Base-by-base conservation (phyloP, 2,888 invertebrate species). In the Phrixothrix hirtus region DNA sequence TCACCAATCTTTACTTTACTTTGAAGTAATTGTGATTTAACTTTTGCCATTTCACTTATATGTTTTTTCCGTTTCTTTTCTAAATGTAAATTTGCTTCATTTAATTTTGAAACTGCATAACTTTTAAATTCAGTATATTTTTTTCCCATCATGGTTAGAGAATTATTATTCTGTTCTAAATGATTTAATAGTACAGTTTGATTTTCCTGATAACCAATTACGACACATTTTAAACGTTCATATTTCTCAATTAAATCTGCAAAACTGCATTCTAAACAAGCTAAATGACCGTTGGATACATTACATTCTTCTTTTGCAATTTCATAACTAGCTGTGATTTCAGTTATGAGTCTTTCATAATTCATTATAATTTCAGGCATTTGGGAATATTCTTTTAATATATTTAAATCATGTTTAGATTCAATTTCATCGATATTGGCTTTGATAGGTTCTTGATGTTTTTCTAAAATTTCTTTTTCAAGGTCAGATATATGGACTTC, bases 181-280 rank as follows among this genome's bases (percentile, higher is more conserved):
- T 72, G 65, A 14, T 59, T 51, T 39, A 65, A 58, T 26, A 74
- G 55, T 1, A 63, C 37, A 1, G 61, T 58, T 44, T 75, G 70
- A 54, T 74, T 71, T 14, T 60, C 51, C 56, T 69, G 66, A 32
- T 69, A 68, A 1, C 66, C 68, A 21, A 59, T 45, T 10, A 75
- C 63, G 2, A 71, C 60, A 2, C 49, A 36, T 58, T 70, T 73
- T 0, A 73, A 63, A 34, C 66, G 64, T 47, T 70, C 69, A 52
- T 68, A 74, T 49, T 72, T 73, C 11, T 64, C 61, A 9, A 72
- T 37, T 4, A 75, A 52, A 34, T 71, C 68, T n/a, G 62, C 55
- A 49, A 70, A 73, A 14, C 72, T 65, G 4, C 41, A 37, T 54
- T 74, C 72, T 14, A 75, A 51, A 54, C 71, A 70, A 1, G 64